phyloP scores from a whole-genome alignment of 2,113 vertebrate genomes.

The Leptocoma aspasia region DNA sequence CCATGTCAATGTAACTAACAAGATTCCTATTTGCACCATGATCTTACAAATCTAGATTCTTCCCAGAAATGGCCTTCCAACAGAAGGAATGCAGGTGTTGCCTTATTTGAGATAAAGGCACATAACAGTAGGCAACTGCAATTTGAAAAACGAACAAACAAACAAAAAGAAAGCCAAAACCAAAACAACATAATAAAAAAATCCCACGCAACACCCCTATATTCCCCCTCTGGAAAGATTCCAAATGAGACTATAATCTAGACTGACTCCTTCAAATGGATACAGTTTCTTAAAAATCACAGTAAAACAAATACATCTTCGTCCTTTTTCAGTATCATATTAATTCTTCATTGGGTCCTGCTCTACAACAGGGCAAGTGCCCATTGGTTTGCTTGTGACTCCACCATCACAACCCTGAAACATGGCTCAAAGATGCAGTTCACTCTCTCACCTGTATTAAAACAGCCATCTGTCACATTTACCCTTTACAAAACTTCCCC shows the following conservation, averaged over 20 bases:
- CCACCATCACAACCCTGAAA: not conserved
- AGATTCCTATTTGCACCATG: not conserved
- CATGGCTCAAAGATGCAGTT: not conserved
- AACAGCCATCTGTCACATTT: not conserved
- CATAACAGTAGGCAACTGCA: not conserved
- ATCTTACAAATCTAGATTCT: not conserved
- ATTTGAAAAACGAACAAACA: no score
- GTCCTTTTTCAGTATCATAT: not conserved
- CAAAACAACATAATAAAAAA: not conserved
- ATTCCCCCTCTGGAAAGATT: not conserved
- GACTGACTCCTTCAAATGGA: not conserved
- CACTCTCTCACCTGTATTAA: not conserved
- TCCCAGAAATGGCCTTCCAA: not conserved
- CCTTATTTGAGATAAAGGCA: not conserved
- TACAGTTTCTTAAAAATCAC: not conserved
- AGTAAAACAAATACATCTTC: not conserved
- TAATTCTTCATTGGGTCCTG: not conserved
- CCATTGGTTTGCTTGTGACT: not conserved
- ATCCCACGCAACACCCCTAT: fast-evolving
- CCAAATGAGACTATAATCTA: not conserved
- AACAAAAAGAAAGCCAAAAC: not conserved
- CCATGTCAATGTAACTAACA: not conserved
- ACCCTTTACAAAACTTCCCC: not conserved
- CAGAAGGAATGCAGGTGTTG: not conserved
- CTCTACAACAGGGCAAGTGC: not conserved